Percentiles rank a stretch among this genome's conserved stretches.
phyloP scores from a whole-genome alignment of 2,113 vertebrate genomes.

The Scomber colias region DNA sequence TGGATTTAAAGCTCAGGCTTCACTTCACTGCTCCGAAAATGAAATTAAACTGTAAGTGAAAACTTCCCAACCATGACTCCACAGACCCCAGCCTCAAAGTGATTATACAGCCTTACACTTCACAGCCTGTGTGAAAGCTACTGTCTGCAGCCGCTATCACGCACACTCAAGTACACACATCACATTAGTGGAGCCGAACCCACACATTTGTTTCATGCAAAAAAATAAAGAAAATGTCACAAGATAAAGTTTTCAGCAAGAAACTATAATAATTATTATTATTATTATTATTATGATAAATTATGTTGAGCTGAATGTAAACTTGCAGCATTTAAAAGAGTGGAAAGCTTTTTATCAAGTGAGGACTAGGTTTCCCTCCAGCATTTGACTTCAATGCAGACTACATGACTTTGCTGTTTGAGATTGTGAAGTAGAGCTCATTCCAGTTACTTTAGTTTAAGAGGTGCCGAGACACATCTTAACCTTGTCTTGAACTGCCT shows the following conservation, averaged over 20 bases:
- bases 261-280: too few species aligned
- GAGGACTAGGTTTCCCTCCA: too few species aligned
- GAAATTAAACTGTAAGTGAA: slow-evolving; percentile 55
- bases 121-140: not conserved
- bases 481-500: too few species aligned
- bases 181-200: not conserved
- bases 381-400: too few species aligned
- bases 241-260: too few species aligned
- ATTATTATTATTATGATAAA: too few species aligned
- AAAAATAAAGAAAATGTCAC: too few species aligned
- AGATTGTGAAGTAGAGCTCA: too few species aligned
- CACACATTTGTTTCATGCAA: not conserved
- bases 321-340: not conserved
- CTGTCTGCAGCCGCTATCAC: not conserved
- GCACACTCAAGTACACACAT: not conserved
- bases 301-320: not conserved
- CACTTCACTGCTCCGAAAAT: slow-evolving; percentile 39
- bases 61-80: slow-evolving; percentile 41
- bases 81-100: not conserved
- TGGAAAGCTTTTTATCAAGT: too few species aligned
- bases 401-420: too few species aligned
- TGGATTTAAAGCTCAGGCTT: slow-evolving; percentile 44
- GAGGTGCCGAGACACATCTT: too few species aligned
- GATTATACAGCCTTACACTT: slow-evolving; percentile 4
- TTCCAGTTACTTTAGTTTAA: too few species aligned